These are phyloP conservation scores for Geococcyx californianus DNA, from an alignment of 2,113 vertebrate species.

Conservation along the genomic window DNA sequence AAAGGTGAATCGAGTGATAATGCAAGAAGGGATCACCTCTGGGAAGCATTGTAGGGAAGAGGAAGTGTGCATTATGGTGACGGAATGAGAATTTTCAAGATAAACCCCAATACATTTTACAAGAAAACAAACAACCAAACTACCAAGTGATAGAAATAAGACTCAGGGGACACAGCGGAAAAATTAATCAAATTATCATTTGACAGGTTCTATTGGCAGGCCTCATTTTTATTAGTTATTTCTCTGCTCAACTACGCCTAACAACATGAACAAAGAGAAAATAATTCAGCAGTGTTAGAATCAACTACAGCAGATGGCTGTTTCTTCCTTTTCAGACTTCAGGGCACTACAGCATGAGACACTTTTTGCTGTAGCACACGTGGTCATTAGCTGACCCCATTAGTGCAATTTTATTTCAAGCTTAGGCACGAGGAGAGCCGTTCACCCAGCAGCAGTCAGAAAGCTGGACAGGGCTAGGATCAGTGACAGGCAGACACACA, in stretches of 20 bases:
- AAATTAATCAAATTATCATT: neutral
- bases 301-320: neutral
- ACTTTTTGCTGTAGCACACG: neutral
- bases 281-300: neutral
- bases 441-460: neutral
- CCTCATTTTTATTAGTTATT: neutral
- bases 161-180: neutral
- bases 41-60: neutral
- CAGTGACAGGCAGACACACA: neutral
- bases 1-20: neutral
- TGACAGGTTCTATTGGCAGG: neutral
- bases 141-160: neutral
- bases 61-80: neutral
- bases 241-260: neutral
- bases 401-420: neutral
- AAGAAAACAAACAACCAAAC: neutral
- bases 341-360: neutral
- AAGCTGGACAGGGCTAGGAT: conserved; percentile 30
- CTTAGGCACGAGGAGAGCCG: neutral
- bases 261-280: neutral
- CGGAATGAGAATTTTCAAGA: neutral
- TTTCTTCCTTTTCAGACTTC: neutral
- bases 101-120: neutral
- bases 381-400: neutral
- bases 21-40: neutral